Base-by-base conservation (phyloP, 1,140 invertebrate species). In the Pseudomyrmex cubaensis region DNA sequence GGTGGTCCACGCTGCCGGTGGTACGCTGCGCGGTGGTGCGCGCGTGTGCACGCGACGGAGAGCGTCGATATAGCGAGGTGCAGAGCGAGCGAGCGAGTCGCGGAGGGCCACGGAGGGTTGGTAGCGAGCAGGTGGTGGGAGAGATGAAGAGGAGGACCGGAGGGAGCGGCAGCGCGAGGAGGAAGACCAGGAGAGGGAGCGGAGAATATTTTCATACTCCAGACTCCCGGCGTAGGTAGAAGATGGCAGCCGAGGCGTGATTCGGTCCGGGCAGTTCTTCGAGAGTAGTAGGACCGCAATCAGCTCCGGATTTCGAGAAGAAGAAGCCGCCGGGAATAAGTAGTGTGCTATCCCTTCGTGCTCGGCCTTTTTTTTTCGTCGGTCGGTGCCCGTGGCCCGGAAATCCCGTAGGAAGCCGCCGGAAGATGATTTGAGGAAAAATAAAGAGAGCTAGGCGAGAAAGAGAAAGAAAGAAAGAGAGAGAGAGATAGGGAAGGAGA, bases 191-290 rank as follows among this genome's bases (percentile, higher is more conserved):
- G 85, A 88, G 90, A 86, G 86, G 82, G 88, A 92, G 84, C 67
- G 84, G 75, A 83, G 84, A 94, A 94, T 94, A 94, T 94, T 94
- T 94, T 94, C 93, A 93, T 94, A 93, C 90, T 92, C 91, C 87
- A 92, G 93, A 93, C 91, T 93, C 93, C 90, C 90, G 90, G 89
- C 90, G 90, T 89, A 89, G 92, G 93, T 93, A 93, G 93, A 94
- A 94, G 92, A 94, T 94, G 93, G 93, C 92, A 92, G 92, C 90
- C 92, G 90, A 91, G 89, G 91, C 89, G 92, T 92, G 90, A 94
- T 93, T 91, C 84, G 90, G 88, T 89, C 89, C 88, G 88, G 90
- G 85, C 88, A 90, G 89, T 83, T 89, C 83, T 86, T 72, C 85
- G 88, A 85, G 87, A 88, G 69, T 86, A 88, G 86, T 80, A 90